Base-by-base conservation (phyloP, 2,113 vertebrate genomes). In the Pandion haliaetus region DNA sequence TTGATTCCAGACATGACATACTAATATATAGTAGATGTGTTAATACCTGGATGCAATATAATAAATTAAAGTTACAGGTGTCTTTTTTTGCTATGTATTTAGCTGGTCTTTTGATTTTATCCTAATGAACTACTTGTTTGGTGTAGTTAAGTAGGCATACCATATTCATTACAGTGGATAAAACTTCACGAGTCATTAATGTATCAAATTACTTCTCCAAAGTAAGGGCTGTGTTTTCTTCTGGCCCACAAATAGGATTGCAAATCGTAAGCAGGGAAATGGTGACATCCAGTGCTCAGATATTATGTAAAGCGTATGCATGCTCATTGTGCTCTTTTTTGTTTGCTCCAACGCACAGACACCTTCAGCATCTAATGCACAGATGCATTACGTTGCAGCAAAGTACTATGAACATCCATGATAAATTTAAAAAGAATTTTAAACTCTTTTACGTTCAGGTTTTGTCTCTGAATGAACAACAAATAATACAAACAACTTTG, bases 271-370 rank as follows among this genome's bases (percentile, higher is more conserved):
- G 69, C 28, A 72, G 81, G 78, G 83, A 84, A 92, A 93, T 7
- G 72, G 65, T 92, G 93, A 95, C 94, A 95, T 90, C 88, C 96
- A 93, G 81, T 77, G 91, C 93, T 91, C 70, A 76, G 69, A 31
- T 3, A 26, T 14, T 20, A 66, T 2, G 7, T 17, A 8, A 55
- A 57, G 79, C 6, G 1, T 12, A 32, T 4, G 42, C 47, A 78
- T 55, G 50, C 66, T 67, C 23, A 2, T 5, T 0, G 0, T 11
- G 45, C 66, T 17, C 9, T 0, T n/a, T 21, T 24, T 20, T 8
- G 61, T 38, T 34, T 32, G 44, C 17, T 25, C 44, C 4, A 5
- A 12, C 0, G 5, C 58, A 28, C 26, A 44, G 72, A 45, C 24
- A 34, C 23, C 6, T 19, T 32, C 55, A 20, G 63, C 0, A 0